A percentile compares a stretch with the other conserved stretches of the same genome.
These are phyloP conservation scores for Proteles cristata DNA, from an alignment of 2,113 vertebrate species.

Conservation along the genomic window DNA sequence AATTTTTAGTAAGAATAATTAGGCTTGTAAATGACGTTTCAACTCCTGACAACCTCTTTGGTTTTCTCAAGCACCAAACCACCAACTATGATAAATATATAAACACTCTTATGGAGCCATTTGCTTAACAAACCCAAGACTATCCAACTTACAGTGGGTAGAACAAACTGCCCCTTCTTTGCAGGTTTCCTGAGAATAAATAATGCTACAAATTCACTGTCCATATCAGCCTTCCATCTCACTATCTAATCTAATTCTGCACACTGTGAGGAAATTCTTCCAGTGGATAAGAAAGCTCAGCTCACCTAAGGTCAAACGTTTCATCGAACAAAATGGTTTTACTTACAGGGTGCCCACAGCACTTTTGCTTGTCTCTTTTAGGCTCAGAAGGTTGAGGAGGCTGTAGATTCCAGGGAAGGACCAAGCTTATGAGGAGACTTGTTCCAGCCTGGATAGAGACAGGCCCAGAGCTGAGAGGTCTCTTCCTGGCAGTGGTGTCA, in stretches of 20 bases:
- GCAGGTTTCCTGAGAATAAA: background rate
- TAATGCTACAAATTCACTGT: background rate
- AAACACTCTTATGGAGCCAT: background rate
- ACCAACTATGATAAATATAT: background rate
- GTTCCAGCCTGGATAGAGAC: background rate
- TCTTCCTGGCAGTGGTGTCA: background rate
- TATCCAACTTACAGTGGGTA: background rate
- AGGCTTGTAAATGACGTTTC: background rate
- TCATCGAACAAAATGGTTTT: constrained; percentile 14
- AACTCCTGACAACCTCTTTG: background rate
- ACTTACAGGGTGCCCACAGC: constrained; percentile 65
- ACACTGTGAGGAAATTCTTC: background rate
- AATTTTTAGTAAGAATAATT: constrained; percentile 22
- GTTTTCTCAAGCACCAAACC: constrained; percentile 1
- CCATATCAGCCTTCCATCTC: background rate
- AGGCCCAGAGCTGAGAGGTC: background rate
- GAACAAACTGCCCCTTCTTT: background rate
- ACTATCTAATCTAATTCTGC: background rate
- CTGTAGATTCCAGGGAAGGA: background rate
- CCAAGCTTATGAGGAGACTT: background rate
- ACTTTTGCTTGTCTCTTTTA: background rate
- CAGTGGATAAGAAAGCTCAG: background rate
- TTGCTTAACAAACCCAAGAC: background rate
- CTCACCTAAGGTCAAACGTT: background rate
- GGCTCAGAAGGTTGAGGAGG: background rate